These are phyloP conservation scores for Polypedilum vanderplanki DNA, from an alignment of 1,140 invertebrate genomes.

Conservation along the genomic window DNA sequence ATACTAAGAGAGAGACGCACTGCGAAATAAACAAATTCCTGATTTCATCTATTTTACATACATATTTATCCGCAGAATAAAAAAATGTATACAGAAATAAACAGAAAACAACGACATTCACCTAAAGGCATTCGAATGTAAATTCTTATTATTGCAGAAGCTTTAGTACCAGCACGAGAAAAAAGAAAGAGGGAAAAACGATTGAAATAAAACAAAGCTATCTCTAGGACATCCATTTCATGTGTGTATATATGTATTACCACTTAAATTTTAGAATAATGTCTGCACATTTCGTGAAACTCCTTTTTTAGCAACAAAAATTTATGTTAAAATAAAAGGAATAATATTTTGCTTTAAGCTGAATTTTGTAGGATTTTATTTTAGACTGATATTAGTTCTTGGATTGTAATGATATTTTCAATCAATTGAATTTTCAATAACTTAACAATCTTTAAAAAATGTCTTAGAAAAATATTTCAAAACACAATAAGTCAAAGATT, in stretches of 20 bases:
- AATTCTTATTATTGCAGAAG: not conserved
- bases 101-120: constrained; percentile 18
- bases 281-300: no score
- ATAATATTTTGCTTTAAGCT: no score
- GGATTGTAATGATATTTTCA: no score
- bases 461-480: no score
- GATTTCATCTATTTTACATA: constrained; percentile 27
- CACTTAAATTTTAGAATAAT: not conserved
- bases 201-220: constrained; percentile 19
- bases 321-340: no score
- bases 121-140: constrained; percentile 11
- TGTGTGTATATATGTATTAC: not conserved
- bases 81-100: no score
- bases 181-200: constrained; percentile 15
- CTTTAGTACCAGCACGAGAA: not conserved
- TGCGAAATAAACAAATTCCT: constrained; percentile 4
- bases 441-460: no score
- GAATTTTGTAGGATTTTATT: no score
- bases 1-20: not conserved
- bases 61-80: not conserved
- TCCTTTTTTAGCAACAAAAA: no score
- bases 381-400: no score
- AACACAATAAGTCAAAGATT: no score
- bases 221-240: constrained; percentile 10
- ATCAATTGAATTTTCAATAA: no score